Evolutionary conservation across 2,888 invertebrate genomes (phyloP).

Genomic region (Lepidocyrtinus sp.): DNA sequence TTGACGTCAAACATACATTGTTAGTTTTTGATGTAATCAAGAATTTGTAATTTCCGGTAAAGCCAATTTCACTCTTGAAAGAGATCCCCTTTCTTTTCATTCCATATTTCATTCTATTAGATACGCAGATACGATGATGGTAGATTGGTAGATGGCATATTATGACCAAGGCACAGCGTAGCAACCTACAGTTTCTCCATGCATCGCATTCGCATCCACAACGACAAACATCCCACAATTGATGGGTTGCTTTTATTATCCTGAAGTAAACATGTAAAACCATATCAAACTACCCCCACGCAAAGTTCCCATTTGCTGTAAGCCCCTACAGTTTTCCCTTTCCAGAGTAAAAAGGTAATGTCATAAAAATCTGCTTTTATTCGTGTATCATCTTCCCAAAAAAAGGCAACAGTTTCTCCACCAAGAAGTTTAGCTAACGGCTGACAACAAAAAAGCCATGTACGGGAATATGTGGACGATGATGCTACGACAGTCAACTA

Average conservation of each 20-base stretch:
- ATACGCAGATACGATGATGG: too few species aligned
- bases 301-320: not conserved
- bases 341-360: not conserved
- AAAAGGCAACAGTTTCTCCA: not conserved
- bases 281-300: not conserved
- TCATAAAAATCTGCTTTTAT: not conserved
- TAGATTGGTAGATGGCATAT: not conserved
- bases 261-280: not conserved
- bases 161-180: not conserved
- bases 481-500: too few species aligned
- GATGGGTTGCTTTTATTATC: not conserved
- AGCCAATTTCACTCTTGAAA: conserved; percentile 38
- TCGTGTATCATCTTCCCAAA: not conserved
- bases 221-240: not conserved
- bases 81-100: not conserved
- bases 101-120: not conserved
- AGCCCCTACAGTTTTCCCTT: not conserved
- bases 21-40: conserved; percentile 39
- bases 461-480: too few species aligned
- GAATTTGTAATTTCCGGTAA: conserved; percentile 58
- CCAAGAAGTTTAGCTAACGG: not conserved
- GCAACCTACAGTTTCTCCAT: not conserved
- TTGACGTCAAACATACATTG: not conserved
- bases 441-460: not conserved
- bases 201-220: too few species aligned